Conservation (phyloP, 2,113 vertebrate genomes). For the Nycticebus coucang region DNA sequence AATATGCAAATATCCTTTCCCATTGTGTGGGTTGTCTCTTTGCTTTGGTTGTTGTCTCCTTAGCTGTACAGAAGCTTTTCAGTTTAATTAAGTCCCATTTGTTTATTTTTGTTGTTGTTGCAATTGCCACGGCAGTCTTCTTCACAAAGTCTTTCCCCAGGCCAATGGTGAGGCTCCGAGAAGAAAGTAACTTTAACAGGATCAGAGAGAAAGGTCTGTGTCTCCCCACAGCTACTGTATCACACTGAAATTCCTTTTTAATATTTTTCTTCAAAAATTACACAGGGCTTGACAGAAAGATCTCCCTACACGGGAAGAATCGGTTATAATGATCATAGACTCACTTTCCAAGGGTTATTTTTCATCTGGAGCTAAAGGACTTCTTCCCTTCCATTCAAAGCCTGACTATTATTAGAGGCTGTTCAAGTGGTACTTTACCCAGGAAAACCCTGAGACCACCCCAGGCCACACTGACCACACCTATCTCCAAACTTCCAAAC, state of each 20-base stretch:
- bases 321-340: neutral
- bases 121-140: too few species aligned
- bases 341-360: conserved; percentile 3
- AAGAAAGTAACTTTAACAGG: neutral
- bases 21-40: too few species aligned
- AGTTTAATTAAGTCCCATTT: too few species aligned
- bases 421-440: neutral
- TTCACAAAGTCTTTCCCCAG: too few species aligned
- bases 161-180: too few species aligned
- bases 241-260: neutral
- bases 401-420: neutral
- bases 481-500: too few species aligned
- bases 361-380: neutral
- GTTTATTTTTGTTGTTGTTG: too few species aligned
- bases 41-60: too few species aligned
- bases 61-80: too few species aligned
- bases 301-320: neutral
- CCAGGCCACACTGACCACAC: too few species aligned
- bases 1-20: too few species aligned
- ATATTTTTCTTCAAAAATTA: neutral
- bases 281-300: neutral
- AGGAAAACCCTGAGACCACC: neutral
- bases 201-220: neutral
- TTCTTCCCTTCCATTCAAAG: neutral
- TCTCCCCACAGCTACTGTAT: neutral